Conservation (phyloP, 2,797 vertebrate species). For the Mormyrops boulengeri region DNA sequence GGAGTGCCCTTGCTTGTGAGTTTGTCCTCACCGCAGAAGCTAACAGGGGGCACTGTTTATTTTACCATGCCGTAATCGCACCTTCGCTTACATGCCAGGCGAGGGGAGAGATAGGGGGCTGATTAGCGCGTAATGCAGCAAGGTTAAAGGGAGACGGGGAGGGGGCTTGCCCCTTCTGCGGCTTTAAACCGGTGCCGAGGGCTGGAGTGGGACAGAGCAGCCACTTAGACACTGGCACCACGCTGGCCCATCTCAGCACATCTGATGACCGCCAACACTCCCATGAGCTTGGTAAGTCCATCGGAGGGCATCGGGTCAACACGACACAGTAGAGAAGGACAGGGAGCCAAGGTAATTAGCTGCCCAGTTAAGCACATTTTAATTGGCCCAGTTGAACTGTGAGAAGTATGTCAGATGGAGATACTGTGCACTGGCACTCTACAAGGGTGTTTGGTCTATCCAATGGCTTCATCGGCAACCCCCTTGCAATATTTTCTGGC, state of each 20-base stretch:
- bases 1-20: constrained; percentile 42
- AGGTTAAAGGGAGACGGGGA: constrained; percentile 37
- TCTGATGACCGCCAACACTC: neutral
- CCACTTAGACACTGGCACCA: constrained; percentile 16
- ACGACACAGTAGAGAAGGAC: neutral
- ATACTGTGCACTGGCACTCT: neutral
- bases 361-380: neutral
- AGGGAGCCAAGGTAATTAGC: neutral
- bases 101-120: constrained; percentile 34
- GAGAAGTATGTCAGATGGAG: neutral
- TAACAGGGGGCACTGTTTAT: constrained; percentile 40
- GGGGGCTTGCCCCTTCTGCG: constrained; percentile 37
- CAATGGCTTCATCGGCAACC: neutral
- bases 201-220: neutral
- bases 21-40: constrained; percentile 43
- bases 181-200: neutral
- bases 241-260: constrained; percentile 27
- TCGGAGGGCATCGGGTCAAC: neutral
- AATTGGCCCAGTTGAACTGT: neutral
- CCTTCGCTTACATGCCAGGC: constrained; percentile 35
- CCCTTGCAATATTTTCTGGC: neutral
- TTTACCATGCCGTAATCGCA: constrained; percentile 22
- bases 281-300: constrained; percentile 52
- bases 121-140: constrained; percentile 46
- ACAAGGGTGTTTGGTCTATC: neutral